Conservation (phyloP, 1,140 invertebrate species). For the Drosophila pruinosa region DNA sequence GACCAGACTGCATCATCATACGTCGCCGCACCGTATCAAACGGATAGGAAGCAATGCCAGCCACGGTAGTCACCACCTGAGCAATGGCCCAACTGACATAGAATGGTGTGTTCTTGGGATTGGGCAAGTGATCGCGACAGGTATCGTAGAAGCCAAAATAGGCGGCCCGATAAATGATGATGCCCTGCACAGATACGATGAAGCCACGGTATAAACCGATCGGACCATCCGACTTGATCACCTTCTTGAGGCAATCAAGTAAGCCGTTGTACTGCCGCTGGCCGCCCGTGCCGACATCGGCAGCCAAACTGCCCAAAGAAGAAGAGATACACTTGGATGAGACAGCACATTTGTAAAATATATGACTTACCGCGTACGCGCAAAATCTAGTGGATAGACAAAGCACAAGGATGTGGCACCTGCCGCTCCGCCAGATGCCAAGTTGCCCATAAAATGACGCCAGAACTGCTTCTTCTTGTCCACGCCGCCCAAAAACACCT, state of each 20-base stretch:
- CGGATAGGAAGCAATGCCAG: slow-evolving; percentile 95
- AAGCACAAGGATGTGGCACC: slow-evolving; percentile 96
- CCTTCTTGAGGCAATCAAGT: slow-evolving; percentile 92
- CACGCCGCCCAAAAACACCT: slow-evolving; percentile 85
- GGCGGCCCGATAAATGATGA: slow-evolving; percentile 93
- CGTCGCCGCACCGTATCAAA: slow-evolving; percentile 96
- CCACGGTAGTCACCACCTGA: slow-evolving; percentile 91
- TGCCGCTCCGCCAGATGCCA: slow-evolving; percentile 96
- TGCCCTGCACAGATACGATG: slow-evolving; percentile 94
- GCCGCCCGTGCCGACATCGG: slow-evolving; percentile 91
- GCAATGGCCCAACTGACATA: slow-evolving; percentile 75
- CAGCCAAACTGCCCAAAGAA: slow-evolving; percentile 84
- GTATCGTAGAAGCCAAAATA: slow-evolving; percentile 95
- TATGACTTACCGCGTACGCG: slow-evolving; percentile 89
- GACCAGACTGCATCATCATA: slow-evolving; percentile 96
- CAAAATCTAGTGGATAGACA: slow-evolving; percentile 97
- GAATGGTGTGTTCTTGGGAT: slow-evolving; percentile 92
- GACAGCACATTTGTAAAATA: too few species aligned
- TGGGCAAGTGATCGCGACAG: slow-evolving; percentile 91
- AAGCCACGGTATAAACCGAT: slow-evolving; percentile 95
- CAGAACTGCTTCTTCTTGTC: slow-evolving; percentile 94
- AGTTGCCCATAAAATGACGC: slow-evolving; percentile 92
- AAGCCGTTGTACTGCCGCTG: slow-evolving; percentile 93
- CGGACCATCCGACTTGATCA: slow-evolving; percentile 93
- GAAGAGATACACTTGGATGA: neutral